Evolutionary conservation across 2,797 vertebrate species (phyloP), one percentile per base, ranked within the genome.

Genomic region (Sebastes kiyomatsui): DNA sequence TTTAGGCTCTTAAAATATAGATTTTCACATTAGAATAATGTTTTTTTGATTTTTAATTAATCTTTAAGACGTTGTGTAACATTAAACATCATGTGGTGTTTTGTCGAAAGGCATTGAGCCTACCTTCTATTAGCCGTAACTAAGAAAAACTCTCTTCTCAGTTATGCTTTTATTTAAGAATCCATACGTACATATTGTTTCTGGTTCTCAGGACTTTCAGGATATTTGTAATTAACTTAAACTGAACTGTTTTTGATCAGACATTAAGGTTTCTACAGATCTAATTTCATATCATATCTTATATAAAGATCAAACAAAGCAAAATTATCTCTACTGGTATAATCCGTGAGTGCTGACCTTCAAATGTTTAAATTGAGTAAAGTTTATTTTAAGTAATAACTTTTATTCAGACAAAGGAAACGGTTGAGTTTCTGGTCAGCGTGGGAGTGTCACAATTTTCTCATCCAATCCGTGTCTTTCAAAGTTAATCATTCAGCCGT

Each of bases 111-210:
- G 2, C n/a, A 64, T 61, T 20, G 42, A 49, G 42, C 42, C 1
- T 6, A 32, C 33, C 16, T 67, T 67, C 25, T 9, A 30, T 20
- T 14, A n/a, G 20, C 33, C 14, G 2, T 7, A 25, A 25, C 38
- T 66, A 16, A 65, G 61, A 23, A 23, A 9, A 23, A 38, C 42
- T 30, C 64, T 20, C 14, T 67, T 28, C 42, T 67, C 11, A 13
- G 25, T 52, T n/a, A n/a, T 13, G 6, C 28, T 1, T 49, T 30
- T 12, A 52, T 52, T 67, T n/a, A n/a, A n/a, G 0, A 49, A 67
- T 0, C 49, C 7, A 69, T 18, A 22, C 20, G 0, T 0, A 35
- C 30, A 64, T 4, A 8, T 23, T 25, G 0, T 6, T 25, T 59
- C 7, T 38, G 62, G n/a, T 38, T 32, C 22, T 65, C 22, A 13